Percentiles rank a stretch among this genome's conserved stretches.
Conservation (phyloP, 2,797 vertebrate species). For the Amphiprion clarkii region DNA sequence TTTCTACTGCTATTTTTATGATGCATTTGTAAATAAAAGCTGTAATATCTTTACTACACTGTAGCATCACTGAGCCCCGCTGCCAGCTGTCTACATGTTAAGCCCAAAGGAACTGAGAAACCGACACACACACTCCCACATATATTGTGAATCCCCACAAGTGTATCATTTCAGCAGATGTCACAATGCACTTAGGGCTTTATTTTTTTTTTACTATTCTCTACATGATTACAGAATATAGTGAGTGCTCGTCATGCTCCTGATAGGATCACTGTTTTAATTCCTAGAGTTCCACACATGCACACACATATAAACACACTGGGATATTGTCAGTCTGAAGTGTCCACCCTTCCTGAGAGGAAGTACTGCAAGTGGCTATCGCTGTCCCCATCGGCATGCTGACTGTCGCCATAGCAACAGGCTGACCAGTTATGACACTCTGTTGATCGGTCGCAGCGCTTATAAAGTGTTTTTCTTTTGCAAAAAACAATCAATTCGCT, state of each 20-base stretch:
- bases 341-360: constrained; percentile 74
- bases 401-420: constrained; percentile 11
- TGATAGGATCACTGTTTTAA: constrained; percentile 60
- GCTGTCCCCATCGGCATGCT: constrained; percentile 20
- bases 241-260: constrained; percentile 22
- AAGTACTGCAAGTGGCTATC: constrained; percentile 47
- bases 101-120: constrained; percentile 30
- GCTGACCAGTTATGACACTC: constrained; percentile 18
- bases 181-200: neutral
- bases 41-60: constrained; percentile 5
- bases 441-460: neutral
- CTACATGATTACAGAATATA: constrained; percentile 27
- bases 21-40: constrained; percentile 19
- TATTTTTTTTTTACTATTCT: no score
- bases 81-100: constrained; percentile 38
- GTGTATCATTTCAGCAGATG: constrained; percentile 25
- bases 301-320: constrained; percentile 21
- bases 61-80: constrained; percentile 10
- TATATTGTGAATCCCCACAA: neutral
- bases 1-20: neutral
- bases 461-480: neutral
- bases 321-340: constrained; percentile 32
- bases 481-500: neutral
- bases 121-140: neutral
- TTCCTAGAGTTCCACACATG: constrained; percentile 70